Evolutionary conservation across 2,888 invertebrate genomes (phyloP), one percentile per base, ranked within the genome.

Genomic region (Caenorhabditis drosophilae): DNA sequence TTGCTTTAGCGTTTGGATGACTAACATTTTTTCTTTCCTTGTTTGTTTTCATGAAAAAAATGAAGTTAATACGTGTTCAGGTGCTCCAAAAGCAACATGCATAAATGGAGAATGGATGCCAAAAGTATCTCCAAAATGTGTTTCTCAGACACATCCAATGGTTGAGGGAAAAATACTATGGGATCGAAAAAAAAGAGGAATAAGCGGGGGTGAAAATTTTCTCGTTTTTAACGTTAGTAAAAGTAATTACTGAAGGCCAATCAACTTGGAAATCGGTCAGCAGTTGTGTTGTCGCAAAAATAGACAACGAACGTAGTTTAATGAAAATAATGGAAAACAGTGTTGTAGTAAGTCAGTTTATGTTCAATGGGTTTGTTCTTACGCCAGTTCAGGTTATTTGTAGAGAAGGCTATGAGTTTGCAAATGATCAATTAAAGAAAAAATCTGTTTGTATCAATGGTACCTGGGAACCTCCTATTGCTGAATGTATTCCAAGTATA

Each of bases 391-490:
- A 79, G 79, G 67, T 78, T 35, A 72, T 76, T 79, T 78, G 79
- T 67, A 76, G 79, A 63, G 69, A 67, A 26, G 78, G 76, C 15
- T 73, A 63, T 58, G 75, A 74, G 50, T 62, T 74, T 55, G 64
- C 70, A 42, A 53, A 66, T 40, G 70, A 75, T 1, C 38, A 51
- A 25, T 48, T 79, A 82, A 45, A 60, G 31, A 60, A 89, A 89
- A 45, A 62, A 42, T 91, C 92, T 0, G 89, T 89, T 0, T 98
- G 97, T 84, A 90, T 91, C 83, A 95, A 96, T 80, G 96, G 96
- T 0, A 92, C 93, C 0, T 98, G 96, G 96, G 91, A 25, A 46
- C 81, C 92, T 0, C 90, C 92, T 67, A 91, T 93, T 75, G 95
- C 96, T 0, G 88, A 90, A 55, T 89, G 89, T 90, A 91, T 70